phyloP scores from a whole-genome alignment of 30 jellyfish, hydroid and myxozoan species.

The Aurelia aurita region DNA sequence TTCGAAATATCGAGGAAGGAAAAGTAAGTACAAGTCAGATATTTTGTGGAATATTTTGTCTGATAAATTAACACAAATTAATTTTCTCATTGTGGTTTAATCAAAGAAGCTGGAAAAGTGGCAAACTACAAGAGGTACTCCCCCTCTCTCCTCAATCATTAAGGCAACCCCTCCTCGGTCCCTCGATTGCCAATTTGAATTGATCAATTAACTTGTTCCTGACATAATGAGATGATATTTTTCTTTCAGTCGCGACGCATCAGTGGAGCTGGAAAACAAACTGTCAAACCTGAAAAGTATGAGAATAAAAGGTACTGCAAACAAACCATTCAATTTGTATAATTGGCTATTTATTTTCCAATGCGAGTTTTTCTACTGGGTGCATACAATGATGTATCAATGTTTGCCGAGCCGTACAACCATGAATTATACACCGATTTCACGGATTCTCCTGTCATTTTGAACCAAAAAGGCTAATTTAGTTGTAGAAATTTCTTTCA shows the following conservation, averaged over 20 bases:
- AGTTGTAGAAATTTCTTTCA: no score
- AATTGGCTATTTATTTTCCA: neutral
- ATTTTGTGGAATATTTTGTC: neutral
- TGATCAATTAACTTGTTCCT: neutral
- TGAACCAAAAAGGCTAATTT: no score
- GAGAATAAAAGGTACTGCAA: conserved; percentile 74
- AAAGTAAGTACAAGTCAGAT: conserved; percentile 62
- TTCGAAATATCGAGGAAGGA: conserved; percentile 85
- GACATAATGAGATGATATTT: neutral
- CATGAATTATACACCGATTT: no score
- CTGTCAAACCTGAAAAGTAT: conserved; percentile 68
- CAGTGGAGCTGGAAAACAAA: conserved; percentile 90
- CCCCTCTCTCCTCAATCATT: no score
- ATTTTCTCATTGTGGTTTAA: neutral
- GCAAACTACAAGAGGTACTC: no score
- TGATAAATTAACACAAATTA: neutral
- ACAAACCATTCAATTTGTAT: neutral
- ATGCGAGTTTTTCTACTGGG: neutral
- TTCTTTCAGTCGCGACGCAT: conserved; percentile 68
- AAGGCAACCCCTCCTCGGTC: neutral
- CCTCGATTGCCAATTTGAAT: neutral
- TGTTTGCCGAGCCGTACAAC: no score
- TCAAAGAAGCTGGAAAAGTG: neutral
- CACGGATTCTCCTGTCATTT: no score
- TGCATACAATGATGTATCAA: neutral